Base-by-base conservation (phyloP, 2,888 invertebrate species). In the Zelleria hepariella region DNA sequence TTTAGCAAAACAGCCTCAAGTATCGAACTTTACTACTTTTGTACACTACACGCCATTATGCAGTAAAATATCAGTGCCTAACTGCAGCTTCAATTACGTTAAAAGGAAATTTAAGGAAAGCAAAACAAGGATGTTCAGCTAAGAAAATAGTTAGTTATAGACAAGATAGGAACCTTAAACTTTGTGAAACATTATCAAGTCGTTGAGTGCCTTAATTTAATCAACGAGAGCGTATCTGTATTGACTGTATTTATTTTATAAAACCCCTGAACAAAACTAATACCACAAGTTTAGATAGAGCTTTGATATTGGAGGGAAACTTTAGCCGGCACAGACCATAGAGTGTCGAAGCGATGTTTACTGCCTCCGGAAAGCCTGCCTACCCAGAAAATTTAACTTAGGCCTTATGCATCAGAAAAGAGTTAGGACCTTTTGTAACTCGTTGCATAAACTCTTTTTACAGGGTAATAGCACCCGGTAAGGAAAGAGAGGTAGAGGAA, bases 201-300 rank as follows among this genome's bases (percentile, higher is more conserved):
- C 32, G n/a, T n/a, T 42, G 32, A 42, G 15, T 42, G 32, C 2
- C 10, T 24, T 53, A 49, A 49, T 58, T 58, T 48, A 58, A 58
- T 58, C 27, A 27, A n/a, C 21, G 23, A 27, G 26, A 27, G 55
- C 27, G 26, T 32, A 18, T 27, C 21, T 57, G 18, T 18, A 21
- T n/a, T 57, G 21, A 7, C 57, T 24, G n/a, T 57, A 57, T 53
- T n/a, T 53, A 52, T 58, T 58, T 58, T 52, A 32, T 57, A 59
- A 48, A 57, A 61, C 61, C 51, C 58, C 58, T 63, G 21, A 57
- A 59, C 61, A 68, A 66, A 68, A 70, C 68, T 69, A 70, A 71
- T 70, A 67, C 62, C 62, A 57, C 60, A 63, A 68, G 65, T 68
- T 66, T 63, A 65, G 65, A 67, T 64, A 67, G 63, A 63, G 65